Percentiles rank a stretch among this genome's conserved stretches.
Conservation (phyloP, 1,140 invertebrate genomes). For the Aphidius ervi region DNA sequence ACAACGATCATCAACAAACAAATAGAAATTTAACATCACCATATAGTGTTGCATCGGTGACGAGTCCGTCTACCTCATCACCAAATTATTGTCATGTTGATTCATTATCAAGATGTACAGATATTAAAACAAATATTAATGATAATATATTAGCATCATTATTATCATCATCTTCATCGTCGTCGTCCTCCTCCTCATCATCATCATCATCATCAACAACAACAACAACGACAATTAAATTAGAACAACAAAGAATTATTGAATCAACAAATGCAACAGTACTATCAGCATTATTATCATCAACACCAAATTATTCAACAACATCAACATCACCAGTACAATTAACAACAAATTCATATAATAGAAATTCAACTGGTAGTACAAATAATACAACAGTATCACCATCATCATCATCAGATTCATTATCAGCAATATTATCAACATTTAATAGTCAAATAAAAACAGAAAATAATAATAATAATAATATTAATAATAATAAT, state of each 20-base stretch:
- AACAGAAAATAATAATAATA: constrained; percentile 32
- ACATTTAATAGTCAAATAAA: constrained; percentile 36
- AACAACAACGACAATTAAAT: not conserved
- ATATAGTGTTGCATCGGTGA: constrained; percentile 24
- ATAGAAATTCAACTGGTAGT: constrained; percentile 10
- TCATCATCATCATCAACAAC: constrained; percentile 1
- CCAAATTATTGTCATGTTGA: constrained; percentile 34
- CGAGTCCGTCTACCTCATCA: constrained; percentile 31
- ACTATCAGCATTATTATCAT: constrained; percentile 27
- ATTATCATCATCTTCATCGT: constrained; percentile 5
- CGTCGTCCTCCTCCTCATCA: constrained; percentile 11
- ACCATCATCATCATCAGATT: constrained; percentile 30
- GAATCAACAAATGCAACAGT: constrained; percentile 27
- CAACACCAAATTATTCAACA: constrained; percentile 15
- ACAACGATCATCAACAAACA: constrained; percentile 17
- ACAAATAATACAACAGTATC: constrained; percentile 15
- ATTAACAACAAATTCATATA: constrained; percentile 7
- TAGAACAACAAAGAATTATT: constrained; percentile 16
- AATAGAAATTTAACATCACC: constrained; percentile 25
- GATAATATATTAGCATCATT: constrained; percentile 2
- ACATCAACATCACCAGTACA: constrained; percentile 4
- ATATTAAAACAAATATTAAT: constrained; percentile 19
- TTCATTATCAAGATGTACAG: constrained; percentile 26
- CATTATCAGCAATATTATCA: constrained; percentile 39
- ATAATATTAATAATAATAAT: constrained; percentile 8